A percentile compares a stretch with the other conserved stretches of the same genome.
Conservation (phyloP, 2,113 vertebrate genomes). For the Mormyrus iriodes region DNA sequence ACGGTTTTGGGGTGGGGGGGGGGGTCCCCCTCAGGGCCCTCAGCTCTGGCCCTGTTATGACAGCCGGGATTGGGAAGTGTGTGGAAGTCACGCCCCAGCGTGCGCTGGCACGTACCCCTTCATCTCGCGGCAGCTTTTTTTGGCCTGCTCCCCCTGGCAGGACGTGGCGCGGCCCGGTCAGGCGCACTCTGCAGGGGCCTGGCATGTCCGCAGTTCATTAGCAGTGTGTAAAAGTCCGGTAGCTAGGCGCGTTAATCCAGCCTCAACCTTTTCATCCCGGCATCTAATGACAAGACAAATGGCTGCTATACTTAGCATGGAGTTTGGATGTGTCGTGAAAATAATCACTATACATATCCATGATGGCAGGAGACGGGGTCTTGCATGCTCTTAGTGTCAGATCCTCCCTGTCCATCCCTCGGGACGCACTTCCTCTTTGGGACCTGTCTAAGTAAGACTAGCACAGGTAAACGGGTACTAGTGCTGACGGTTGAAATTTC, state of each 20-base stretch:
- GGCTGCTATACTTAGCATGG: not conserved
- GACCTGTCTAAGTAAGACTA: not conserved
- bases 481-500: not conserved
- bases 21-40: too few relatives aligned
- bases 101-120: not conserved
- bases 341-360: not conserved
- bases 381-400: too few relatives aligned
- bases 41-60: not conserved
- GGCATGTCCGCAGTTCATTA: conserved; percentile 11
- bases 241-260: conserved; percentile 5
- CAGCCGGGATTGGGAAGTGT: conserved; percentile 5
- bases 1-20: not conserved
- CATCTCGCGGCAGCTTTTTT: not conserved
- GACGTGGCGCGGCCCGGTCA: not conserved
- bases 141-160: not conserved
- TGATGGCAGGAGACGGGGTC: not conserved
- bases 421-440: not conserved
- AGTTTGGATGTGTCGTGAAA: not conserved
- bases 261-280: not conserved
- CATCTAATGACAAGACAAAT: conserved; percentile 8
- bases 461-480: not conserved
- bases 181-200: not conserved
- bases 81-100: not conserved
- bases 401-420: not conserved
- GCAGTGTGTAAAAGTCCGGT: not conserved